A percentile compares a stretch with the other conserved stretches of the same genome.
Conservation (phyloP, 2,797 vertebrate species). For the Protonibea diacanthus region DNA sequence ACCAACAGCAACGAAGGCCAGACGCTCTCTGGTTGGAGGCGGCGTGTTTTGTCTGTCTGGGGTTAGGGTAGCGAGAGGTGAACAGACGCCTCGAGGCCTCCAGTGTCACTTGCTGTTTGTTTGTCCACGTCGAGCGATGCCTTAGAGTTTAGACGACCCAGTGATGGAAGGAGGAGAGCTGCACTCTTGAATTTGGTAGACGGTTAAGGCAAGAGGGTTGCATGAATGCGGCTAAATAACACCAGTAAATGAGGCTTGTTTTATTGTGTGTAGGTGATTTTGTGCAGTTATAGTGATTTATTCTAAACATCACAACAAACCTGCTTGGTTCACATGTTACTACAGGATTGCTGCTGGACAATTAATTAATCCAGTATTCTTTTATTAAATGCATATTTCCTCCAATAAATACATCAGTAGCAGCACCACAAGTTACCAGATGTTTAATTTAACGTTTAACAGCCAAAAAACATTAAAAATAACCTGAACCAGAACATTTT, state of each 20-base stretch:
- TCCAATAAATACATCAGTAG: not conserved
- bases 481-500: not conserved
- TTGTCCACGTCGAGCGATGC: constrained; percentile 51
- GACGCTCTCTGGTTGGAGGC: constrained; percentile 50
- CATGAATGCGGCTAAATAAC: not conserved
- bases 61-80: constrained; percentile 69
- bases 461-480: not conserved
- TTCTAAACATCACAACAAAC: not conserved
- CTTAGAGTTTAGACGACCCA: constrained; percentile 34
- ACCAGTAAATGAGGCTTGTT: not conserved
- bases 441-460: not conserved
- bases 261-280: not conserved
- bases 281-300: not conserved
- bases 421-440: not conserved
- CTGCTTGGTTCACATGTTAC: not conserved
- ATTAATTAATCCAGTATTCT: not conserved
- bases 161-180: constrained; percentile 20
- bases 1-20: constrained; percentile 55
- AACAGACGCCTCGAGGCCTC: constrained; percentile 64
- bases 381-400: not conserved
- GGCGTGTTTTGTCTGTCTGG: constrained; percentile 66
- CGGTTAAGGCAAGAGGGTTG: not conserved
- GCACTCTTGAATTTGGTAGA: constrained; percentile 7
- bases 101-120: constrained; percentile 68
- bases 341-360: not conserved